These are phyloP conservation scores for Galbula dea DNA, from an alignment of 2,113 vertebrate genomes.

Conservation along the genomic window DNA sequence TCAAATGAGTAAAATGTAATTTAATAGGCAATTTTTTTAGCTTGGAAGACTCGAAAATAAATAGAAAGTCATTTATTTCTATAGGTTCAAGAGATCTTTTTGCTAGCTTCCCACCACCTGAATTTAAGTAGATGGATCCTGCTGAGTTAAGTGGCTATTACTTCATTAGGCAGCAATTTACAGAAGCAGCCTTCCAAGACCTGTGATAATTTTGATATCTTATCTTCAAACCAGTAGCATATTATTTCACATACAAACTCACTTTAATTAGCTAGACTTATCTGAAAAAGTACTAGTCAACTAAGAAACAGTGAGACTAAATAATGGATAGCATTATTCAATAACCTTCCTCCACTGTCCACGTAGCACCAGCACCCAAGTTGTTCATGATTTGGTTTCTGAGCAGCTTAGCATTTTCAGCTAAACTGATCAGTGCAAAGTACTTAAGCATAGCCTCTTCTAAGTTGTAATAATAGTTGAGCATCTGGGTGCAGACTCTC, in stretches of 20 bases:
- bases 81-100: background rate
- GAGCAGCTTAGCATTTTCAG: background rate
- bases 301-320: background rate
- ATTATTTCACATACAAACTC: background rate
- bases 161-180: background rate
- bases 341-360: background rate
- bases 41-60: background rate
- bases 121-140: background rate
- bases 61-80: background rate
- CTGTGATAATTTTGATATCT: background rate
- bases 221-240: background rate
- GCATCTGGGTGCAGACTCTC: background rate
- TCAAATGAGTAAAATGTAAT: background rate
- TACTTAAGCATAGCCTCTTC: background rate
- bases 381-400: background rate
- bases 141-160: background rate
- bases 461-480: background rate
- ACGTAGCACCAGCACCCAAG: fast-evolving
- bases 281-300: background rate
- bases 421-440: background rate
- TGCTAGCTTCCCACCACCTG: background rate
- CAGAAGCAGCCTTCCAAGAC: background rate
- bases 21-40: background rate
- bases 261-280: background rate
- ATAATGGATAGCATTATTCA: background rate